Conservation (phyloP, 2,888 invertebrate species). For the Acanthoscelides obtectus region DNA sequence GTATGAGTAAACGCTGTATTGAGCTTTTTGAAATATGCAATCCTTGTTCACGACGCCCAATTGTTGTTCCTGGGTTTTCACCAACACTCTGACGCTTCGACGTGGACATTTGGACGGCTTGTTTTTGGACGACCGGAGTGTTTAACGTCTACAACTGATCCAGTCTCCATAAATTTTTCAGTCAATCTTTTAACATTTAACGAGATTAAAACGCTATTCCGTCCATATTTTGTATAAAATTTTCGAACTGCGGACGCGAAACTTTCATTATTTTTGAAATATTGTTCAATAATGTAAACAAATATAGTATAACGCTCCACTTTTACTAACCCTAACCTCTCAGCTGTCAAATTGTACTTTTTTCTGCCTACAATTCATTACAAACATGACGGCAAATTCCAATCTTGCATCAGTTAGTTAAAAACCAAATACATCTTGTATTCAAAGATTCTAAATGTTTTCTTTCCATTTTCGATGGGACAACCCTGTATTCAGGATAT, state of each 20-base stretch:
- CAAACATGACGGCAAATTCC: too few species aligned
- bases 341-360: neutral
- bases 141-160: too few species aligned
- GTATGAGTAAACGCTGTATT: too few species aligned
- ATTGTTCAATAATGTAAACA: neutral
- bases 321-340: neutral
- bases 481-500: too few species aligned
- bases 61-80: neutral
- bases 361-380: neutral
- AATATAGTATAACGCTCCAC: neutral
- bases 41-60: too few species aligned
- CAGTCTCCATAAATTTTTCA: too few species aligned
- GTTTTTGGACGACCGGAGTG: neutral
- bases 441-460: too few species aligned
- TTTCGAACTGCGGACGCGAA: neutral
- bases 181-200: neutral
- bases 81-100: conserved; percentile 1
- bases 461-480: too few species aligned
- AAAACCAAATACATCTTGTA: too few species aligned
- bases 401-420: too few species aligned
- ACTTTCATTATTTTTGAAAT: neutral
- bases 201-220: neutral
- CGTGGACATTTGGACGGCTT: neutral
- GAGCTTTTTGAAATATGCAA: too few species aligned
- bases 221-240: neutral